Percentiles rank a stretch among this genome's conserved stretches.
Evolutionary conservation across 2,797 vertebrate species (phyloP).

Genomic region (Mormyrus hasselquistii): DNA sequence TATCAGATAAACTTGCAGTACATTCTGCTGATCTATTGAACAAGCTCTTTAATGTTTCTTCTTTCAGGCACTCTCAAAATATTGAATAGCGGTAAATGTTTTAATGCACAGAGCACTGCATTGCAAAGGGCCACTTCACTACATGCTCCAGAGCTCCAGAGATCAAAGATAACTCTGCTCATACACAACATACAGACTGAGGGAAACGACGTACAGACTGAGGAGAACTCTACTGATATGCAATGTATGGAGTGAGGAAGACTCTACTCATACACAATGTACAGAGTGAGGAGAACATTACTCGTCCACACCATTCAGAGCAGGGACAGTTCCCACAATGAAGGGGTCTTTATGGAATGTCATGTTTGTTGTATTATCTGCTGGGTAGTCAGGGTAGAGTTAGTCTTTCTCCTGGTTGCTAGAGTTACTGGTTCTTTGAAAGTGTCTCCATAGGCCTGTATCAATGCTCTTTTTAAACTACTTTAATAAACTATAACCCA

Average conservation of each 20-base stretch:
- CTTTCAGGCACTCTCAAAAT: slow-evolving; percentile 10
- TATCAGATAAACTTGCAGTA: slow-evolving; percentile 13
- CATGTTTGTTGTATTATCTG: neutral
- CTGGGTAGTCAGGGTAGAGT: neutral
- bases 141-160: neutral
- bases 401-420: neutral
- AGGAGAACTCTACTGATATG: neutral
- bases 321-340: neutral
- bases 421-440: neutral
- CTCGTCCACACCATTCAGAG: neutral
- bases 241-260: neutral
- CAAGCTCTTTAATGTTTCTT: slow-evolving; percentile 19
- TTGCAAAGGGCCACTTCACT: neutral
- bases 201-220: neutral
- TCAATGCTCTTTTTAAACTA: neutral
- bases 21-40: slow-evolving; percentile 13
- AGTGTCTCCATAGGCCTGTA: neutral
- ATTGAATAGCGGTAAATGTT: slow-evolving; percentile 20
- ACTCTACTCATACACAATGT: neutral
- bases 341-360: neutral
- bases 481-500: neutral
- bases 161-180: neutral
- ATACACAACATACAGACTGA: neutral
- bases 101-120: slow-evolving; percentile 11
- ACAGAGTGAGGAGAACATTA: neutral